These are phyloP conservation scores for Rostratula benghalensis DNA, from an alignment of 2,113 vertebrate genomes.

Conservation along the genomic window DNA sequence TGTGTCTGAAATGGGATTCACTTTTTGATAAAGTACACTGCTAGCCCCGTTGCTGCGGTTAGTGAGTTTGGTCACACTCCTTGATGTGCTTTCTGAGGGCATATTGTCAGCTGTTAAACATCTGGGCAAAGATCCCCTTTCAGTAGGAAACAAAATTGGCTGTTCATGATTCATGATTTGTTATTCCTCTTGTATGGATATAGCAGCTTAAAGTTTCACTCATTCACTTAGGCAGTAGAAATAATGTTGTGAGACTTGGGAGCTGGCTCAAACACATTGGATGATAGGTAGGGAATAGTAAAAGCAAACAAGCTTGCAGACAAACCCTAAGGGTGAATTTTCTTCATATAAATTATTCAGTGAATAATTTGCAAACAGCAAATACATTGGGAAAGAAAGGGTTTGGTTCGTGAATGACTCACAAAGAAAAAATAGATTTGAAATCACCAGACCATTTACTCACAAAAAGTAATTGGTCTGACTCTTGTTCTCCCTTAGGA, in stretches of 20 bases:
- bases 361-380: slow-evolving; percentile 2
- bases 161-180: background rate
- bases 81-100: background rate
- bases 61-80: background rate
- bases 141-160: background rate
- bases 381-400: background rate
- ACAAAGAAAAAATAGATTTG: background rate
- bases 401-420: background rate
- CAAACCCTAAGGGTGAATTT: slow-evolving; percentile 8
- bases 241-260: background rate
- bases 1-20: background rate
- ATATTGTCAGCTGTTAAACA: background rate
- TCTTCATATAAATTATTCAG: slow-evolving; percentile 28
- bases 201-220: background rate
- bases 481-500: background rate
- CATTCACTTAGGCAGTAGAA: background rate
- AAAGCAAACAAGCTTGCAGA: background rate
- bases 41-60: background rate
- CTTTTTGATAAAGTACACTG: background rate
- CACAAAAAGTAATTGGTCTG: background rate
- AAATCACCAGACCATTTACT: background rate
- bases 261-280: background rate
- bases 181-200: background rate
- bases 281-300: background rate
- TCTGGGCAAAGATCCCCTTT: background rate